phyloP scores from a whole-genome alignment of 64 coral and sea anemone genomes.

The Orbicella faveolata region DNA sequence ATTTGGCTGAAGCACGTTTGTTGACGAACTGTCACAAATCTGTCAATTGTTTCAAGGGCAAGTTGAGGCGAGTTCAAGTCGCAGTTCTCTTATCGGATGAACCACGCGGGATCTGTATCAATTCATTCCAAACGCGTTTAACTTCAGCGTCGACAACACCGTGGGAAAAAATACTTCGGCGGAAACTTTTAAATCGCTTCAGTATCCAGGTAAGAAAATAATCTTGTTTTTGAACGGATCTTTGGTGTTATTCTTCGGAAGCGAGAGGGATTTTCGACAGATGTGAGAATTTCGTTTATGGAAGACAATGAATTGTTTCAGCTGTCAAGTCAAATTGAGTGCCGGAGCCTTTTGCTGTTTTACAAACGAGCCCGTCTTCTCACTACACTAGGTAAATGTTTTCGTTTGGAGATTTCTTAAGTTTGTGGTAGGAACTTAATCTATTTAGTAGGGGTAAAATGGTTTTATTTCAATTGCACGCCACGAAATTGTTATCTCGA shows the following conservation, averaged over 20 bases:
- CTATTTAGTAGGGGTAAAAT: background rate
- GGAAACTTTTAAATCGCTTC: conserved; percentile 10
- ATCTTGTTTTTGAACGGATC: background rate
- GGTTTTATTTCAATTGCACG: background rate
- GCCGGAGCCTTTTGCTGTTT: background rate
- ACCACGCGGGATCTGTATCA: conserved; percentile 14
- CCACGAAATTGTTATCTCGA: background rate
- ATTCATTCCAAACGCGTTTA: background rate
- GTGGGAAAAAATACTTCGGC: conserved; percentile 20
- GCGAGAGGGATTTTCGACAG: background rate
- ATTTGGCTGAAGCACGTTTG: background rate
- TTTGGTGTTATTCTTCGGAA: conserved; percentile 8
- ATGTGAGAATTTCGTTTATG: background rate
- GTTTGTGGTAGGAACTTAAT: background rate
- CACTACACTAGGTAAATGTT: background rate
- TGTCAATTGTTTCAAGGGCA: conserved; percentile 40
- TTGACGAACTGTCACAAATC: conserved; percentile 34
- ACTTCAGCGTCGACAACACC: background rate
- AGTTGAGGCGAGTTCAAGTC: background rate
- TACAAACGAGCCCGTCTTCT: background rate
- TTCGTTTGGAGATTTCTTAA: background rate
- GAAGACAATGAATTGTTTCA: background rate
- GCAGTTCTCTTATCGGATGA: background rate
- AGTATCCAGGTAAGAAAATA: conserved; percentile 20
- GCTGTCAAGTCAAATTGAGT: background rate